Conservation (phyloP, 1,140 invertebrate genomes). For the Drosophila oshimai region DNA sequence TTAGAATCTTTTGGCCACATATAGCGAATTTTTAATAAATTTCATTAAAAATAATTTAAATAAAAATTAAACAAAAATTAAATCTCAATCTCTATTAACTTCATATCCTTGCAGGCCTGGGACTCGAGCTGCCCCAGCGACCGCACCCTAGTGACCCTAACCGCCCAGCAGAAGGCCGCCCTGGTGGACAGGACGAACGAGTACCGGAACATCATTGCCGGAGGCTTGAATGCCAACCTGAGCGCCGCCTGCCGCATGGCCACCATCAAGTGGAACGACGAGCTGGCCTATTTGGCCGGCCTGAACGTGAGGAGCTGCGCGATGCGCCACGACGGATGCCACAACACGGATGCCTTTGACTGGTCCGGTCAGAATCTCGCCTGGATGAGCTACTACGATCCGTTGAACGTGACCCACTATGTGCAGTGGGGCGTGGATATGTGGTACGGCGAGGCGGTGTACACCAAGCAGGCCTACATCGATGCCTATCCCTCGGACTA, state of each 20-base stretch:
- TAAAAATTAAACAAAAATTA: background rate
- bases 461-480: slow-evolving; percentile 49
- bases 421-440: slow-evolving; percentile 34
- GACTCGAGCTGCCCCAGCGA: slow-evolving; percentile 47
- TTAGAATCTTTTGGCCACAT: no score
- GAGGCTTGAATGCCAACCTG: slow-evolving; percentile 41
- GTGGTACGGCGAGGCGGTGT: slow-evolving; percentile 54
- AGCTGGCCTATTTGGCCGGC: slow-evolving; percentile 61
- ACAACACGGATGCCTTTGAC: slow-evolving; percentile 60
- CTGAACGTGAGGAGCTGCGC: slow-evolving; percentile 64
- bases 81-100: no score
- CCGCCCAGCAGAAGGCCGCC: slow-evolving; percentile 18
- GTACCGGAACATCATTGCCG: slow-evolving; percentile 62
- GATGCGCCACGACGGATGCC: slow-evolving; percentile 68
- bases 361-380: slow-evolving; percentile 76
- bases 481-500: slow-evolving; percentile 52
- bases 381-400: slow-evolving; percentile 48
- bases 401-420: slow-evolving; percentile 23
- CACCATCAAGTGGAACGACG: slow-evolving; percentile 72
- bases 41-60: no score
- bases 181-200: slow-evolving; percentile 48
- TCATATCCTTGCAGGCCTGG: slow-evolving; percentile 25
- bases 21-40: no score
- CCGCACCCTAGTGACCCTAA: slow-evolving; percentile 27
- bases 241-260: slow-evolving; percentile 68